phyloP scores from a whole-genome alignment of 2,888 invertebrate genomes.

The Drosophila merina region DNA sequence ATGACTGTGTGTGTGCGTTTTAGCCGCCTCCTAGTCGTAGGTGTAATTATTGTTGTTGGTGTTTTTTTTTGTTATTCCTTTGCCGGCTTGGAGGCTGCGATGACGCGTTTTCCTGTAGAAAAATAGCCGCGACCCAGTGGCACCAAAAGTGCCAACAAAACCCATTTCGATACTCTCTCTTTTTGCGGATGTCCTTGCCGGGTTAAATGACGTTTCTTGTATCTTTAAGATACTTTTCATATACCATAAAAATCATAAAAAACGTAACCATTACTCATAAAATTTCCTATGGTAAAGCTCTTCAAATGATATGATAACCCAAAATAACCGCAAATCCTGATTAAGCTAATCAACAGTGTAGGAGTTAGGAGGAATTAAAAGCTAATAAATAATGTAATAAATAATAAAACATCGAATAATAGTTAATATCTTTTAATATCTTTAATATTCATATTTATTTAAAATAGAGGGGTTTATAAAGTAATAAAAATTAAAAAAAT shows the following conservation, averaged over 20 bases:
- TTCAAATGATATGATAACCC: neutral
- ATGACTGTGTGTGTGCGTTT: conserved; percentile 13
- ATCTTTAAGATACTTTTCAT: no score
- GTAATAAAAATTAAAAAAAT: no score
- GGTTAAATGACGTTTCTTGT: no score
- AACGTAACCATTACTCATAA: neutral
- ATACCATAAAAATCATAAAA: neutral
- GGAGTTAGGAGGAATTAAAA: neutral
- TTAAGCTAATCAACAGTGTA: neutral
- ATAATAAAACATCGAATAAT: neutral
- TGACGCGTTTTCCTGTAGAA: conserved; percentile 62
- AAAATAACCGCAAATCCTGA: neutral
- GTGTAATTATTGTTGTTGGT: conserved; percentile 29
- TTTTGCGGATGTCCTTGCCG: neutral
- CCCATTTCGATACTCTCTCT: conserved; percentile 17
- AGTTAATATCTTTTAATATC: no score
- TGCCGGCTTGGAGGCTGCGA: conserved; percentile 50
- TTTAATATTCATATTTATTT: no score
- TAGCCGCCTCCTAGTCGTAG: conserved; percentile 52
- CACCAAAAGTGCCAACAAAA: conserved; percentile 50
- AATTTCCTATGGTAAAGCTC: neutral
- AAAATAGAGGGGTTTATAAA: no score
- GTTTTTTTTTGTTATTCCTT: conserved; percentile 44
- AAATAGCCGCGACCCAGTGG: conserved; percentile 55
- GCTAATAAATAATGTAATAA: neutral